Base-by-base conservation (phyloP, 2,888 invertebrate genomes). In the Ischnura elegans region DNA sequence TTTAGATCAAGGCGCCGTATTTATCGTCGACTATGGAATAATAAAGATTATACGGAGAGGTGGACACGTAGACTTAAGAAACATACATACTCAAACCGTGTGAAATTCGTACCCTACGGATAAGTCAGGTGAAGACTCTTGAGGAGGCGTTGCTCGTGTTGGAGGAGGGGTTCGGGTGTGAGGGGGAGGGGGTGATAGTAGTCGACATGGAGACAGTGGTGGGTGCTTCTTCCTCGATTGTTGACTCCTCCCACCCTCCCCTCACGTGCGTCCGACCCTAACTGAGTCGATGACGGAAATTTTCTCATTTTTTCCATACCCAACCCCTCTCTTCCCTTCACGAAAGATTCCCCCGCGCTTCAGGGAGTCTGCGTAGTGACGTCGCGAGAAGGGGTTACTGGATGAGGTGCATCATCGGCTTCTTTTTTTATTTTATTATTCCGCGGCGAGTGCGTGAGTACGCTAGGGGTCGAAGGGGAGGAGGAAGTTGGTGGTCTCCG, bases 341-440 rank as follows among this genome's bases (percentile, higher is more conserved):
- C 76, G 76, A 29, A 76, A 36, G 76, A 36, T 25, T 76, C 13
- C 76, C 76, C 29, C 4, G 76, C 36, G 76, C 29, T 76, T 3
- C 76, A 76, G 76, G 76, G 76, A 76, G 76, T 76, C 76, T 76
- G 76, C 76, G 76, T 76, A 21, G 76, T 76, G 76, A 76, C 76
- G 36, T 76, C 76, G 76, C 76, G 76, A 36, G 76, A 76, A 76
- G 36, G 76, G 76, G 29, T 36, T 16, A 51, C 51, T 36, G 76
- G 76, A 8, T 76, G 76, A 76, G 29, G 76, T 36, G 61, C 6
- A 8, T 29, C 76, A 36, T 76, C 76, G 76, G 36, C 36, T 36
- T 36, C n/a, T 36, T 29, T 2, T 66, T 55, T 55, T 47, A 47
- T 47, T 51, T 51, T 25, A n/a, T 61, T n/a, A 61, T 51, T 76